Conservation (phyloP, 2,797 vertebrate genomes). For the Taeniopygia guttata region DNA sequence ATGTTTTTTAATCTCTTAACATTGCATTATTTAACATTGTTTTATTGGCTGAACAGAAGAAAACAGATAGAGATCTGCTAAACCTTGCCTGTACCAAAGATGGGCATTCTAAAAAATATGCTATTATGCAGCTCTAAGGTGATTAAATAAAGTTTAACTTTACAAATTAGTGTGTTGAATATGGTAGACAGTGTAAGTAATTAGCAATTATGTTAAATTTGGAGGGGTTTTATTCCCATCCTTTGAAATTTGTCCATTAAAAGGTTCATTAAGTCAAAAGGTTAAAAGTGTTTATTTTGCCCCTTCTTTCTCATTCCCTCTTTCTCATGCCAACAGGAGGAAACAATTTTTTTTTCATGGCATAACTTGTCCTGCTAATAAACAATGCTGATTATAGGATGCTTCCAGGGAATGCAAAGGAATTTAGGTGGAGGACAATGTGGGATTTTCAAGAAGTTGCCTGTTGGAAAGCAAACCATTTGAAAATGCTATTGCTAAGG, state of each 20-base stretch:
- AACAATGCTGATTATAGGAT: neutral
- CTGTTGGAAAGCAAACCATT: neutral
- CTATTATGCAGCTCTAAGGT: neutral
- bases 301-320: neutral
- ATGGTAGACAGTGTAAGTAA: neutral
- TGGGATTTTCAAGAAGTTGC: neutral
- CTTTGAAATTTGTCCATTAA: neutral
- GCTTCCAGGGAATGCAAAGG: neutral
- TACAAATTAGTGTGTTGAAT: neutral
- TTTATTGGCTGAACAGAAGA: neutral
- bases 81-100: neutral
- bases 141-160: neutral
- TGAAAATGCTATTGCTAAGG: neutral
- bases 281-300: neutral
- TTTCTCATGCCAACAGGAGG: neutral
- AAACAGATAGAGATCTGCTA: neutral
- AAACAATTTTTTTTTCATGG: neutral
- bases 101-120: neutral
- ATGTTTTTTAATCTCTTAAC: neutral
- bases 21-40: neutral
- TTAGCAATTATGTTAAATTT: neutral
- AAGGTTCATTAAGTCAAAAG: neutral
- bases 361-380: neutral
- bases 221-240: neutral
- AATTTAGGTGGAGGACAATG: neutral